Base-by-base conservation (phyloP, 2,797 vertebrate species). In the Acrossocheilus fasciatus region DNA sequence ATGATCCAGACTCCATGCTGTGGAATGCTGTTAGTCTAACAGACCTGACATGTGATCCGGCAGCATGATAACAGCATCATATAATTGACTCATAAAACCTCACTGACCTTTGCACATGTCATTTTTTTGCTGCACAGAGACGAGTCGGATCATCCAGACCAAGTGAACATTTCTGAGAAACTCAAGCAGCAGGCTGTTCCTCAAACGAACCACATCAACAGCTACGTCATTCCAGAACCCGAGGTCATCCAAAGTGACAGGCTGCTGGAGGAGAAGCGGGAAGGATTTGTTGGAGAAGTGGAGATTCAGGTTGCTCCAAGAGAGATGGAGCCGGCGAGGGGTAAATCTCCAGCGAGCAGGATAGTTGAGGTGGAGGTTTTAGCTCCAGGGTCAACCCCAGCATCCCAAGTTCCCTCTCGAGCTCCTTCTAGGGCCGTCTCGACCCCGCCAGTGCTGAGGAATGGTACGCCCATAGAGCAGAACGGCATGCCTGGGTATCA, bases 401-500 rank as follows among this genome's bases (percentile, higher is more conserved):
- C 23, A 0, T 94, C 93, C 15, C 90, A 92, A 64, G 94, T 93
- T 0, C 92, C 92, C 0, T 95, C 93, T 0, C 89, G 93, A 0
- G 89, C 92, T 2, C 88, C 94, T 72, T 95, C 95, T 0, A 93
- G 6, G 30, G 91, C 74, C 76, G 91, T 75, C 92, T 92, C 7
- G 92, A 92, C 91, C 92, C 92, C 89, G 93, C 91, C 89, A 5
- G 89, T 93, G 39, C 95, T 96, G 82, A 96, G 95, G 90, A 99
- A 97, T 5, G 97, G 97, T 0, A 93, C 96, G 3, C 94, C 96
- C 0, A 92, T 95, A 88, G 97, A 99, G 91, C 97, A 97, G 89
- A 99, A 99, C 4, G 98, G 97, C 41, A 96, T 94, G 0, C 92
- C 91, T 73, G 94, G 94, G 0, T 96, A 96, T 93, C 96, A 96